Conservation (phyloP, 2,113 vertebrate genomes). For the Phocoena phocoena region DNA sequence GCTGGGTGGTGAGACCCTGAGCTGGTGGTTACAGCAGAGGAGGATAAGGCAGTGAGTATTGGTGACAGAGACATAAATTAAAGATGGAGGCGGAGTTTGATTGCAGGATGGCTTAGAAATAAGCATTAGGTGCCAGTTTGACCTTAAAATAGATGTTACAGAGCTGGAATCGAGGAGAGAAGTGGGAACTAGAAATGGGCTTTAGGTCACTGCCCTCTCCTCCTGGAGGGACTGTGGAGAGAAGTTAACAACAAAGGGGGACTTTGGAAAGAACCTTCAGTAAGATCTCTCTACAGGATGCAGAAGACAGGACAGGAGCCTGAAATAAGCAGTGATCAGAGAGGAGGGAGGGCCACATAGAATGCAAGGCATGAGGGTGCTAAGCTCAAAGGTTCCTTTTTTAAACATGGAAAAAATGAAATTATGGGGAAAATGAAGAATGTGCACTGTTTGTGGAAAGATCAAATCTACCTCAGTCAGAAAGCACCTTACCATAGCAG, state of each 20-base stretch:
- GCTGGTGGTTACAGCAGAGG: background rate
- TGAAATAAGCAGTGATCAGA: too few species aligned
- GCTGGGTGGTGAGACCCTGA: background rate
- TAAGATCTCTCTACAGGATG: background rate
- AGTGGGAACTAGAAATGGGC: background rate
- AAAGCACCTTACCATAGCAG: background rate
- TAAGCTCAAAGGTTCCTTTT: background rate
- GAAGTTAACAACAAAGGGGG: accelerated
- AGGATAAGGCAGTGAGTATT: background rate
- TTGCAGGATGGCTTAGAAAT: background rate
- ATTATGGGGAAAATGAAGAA: background rate
- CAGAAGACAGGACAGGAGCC: background rate
- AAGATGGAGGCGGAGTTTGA: background rate
- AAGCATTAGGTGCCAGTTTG: background rate
- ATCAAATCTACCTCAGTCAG: background rate
- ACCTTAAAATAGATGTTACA: background rate
- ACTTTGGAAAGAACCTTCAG: background rate
- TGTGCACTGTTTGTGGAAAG: background rate
- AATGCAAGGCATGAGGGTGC: background rate
- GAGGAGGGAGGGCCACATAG: too few species aligned
- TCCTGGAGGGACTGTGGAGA: background rate
- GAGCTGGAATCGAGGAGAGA: background rate
- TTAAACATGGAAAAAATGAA: background rate
- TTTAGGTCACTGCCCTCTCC: background rate
- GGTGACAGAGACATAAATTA: background rate